A percentile compares a stretch with the other conserved stretches of the same genome.
Evolutionary conservation across 2,797 vertebrate genomes (phyloP).

Genomic region (Crocidura indochinensis): DNA sequence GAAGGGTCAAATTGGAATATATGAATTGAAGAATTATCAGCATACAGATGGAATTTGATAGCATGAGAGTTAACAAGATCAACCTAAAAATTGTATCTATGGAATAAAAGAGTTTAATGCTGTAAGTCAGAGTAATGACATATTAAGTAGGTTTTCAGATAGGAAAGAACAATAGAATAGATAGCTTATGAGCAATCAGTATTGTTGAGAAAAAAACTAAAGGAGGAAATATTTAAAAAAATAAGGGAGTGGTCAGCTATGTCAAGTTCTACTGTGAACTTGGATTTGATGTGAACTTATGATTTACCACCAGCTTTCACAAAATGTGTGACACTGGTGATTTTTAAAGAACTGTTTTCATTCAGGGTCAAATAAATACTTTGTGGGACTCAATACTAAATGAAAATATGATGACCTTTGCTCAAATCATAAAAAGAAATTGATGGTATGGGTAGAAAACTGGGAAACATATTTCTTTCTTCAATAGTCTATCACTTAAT

Average conservation of each 20-base stretch:
- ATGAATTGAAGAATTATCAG: not conserved
- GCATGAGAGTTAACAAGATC: not conserved
- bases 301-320: not conserved
- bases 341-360: slow-evolving; percentile 12
- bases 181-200: not conserved
- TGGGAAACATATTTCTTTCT: not conserved
- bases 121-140: not conserved
- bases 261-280: not conserved
- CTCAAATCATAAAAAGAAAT: not conserved
- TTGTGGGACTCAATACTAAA: not conserved
- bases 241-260: not conserved
- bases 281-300: not conserved
- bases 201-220: not conserved
- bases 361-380: not conserved
- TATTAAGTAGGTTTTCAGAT: not conserved
- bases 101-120: not conserved
- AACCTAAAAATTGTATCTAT: not conserved
- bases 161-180: not conserved
- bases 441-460: not conserved
- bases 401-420: not conserved
- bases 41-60: not conserved
- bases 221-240: not conserved
- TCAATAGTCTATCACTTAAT: not conserved
- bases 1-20: not conserved
- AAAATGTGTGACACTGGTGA: not conserved